phyloP scores from a whole-genome alignment of 2,797 vertebrate genomes.

The Neosilurus mollespiculum region DNA sequence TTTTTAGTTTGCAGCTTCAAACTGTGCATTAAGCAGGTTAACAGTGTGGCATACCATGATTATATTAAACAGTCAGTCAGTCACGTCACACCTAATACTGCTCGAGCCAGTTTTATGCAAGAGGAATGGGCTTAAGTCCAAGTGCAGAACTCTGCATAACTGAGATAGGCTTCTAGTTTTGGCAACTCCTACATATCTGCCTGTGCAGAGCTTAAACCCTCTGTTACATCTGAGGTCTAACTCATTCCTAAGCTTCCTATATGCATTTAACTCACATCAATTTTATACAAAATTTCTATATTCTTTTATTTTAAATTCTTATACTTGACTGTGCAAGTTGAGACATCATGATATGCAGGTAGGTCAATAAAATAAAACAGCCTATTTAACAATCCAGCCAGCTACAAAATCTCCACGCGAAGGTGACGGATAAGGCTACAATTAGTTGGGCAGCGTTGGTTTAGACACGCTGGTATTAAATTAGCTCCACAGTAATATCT shows the following conservation, averaged over 20 bases:
- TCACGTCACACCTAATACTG: neutral
- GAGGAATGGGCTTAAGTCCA: neutral
- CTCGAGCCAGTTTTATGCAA: neutral
- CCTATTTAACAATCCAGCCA: neutral
- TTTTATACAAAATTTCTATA: neutral
- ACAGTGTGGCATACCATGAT: neutral
- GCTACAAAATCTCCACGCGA: neutral
- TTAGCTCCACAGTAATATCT: neutral
- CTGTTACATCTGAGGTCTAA: conserved; percentile 1
- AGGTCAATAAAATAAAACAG: neutral
- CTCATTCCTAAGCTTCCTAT: neutral
- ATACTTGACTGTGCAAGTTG: neutral
- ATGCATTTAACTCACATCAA: neutral
- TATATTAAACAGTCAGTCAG: neutral
- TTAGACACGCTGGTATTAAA: neutral
- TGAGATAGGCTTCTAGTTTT: neutral
- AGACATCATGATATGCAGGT: neutral
- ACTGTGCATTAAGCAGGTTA: no score
- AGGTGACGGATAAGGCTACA: neutral
- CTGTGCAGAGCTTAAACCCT: neutral
- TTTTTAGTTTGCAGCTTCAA: no score
- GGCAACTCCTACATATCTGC: neutral
- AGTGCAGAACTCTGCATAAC: neutral
- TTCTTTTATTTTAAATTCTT: neutral
- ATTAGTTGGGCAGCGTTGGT: neutral